phyloP scores from a whole-genome alignment of 2,113 vertebrate genomes.

The Hiodon tergisus region DNA sequence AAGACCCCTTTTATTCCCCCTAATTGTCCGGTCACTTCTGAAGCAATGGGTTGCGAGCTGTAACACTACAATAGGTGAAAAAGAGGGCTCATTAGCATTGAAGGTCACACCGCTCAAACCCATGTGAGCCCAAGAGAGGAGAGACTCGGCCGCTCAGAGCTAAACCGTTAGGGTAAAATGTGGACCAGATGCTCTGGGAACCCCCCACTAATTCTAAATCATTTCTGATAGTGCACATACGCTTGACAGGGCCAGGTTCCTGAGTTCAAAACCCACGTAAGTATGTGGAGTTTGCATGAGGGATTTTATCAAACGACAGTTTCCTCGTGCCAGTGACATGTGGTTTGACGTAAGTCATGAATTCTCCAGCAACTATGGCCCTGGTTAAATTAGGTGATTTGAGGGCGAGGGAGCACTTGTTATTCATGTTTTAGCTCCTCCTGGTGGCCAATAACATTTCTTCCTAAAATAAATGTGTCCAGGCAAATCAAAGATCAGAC shows the following conservation, averaged over 20 bases:
- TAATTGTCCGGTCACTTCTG: neutral
- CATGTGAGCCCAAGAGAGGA: neutral
- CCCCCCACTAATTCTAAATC: neutral
- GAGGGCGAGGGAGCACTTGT: too few relatives aligned
- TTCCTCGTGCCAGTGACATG: too few relatives aligned
- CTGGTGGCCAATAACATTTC: slow-evolving; percentile 37
- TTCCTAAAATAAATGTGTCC: too few relatives aligned
- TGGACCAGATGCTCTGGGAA: neutral
- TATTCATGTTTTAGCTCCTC: slow-evolving; percentile 32
- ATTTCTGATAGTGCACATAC: too few relatives aligned
- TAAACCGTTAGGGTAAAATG: neutral
- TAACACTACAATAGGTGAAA: neutral
- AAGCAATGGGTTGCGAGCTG: neutral
- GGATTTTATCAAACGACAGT: too few relatives aligned
- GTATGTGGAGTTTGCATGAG: too few relatives aligned
- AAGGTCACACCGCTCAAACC: neutral
- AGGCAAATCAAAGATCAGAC: too few relatives aligned
- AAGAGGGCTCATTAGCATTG: neutral
- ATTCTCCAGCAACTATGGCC: too few relatives aligned
- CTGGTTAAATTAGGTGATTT: too few relatives aligned
- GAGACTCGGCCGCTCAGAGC: neutral
- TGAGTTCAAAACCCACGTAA: too few relatives aligned
- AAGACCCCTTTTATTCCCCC: neutral
- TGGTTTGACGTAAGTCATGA: too few relatives aligned
- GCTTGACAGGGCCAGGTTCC: too few relatives aligned